Base-by-base conservation (phyloP, 2,113 vertebrate species). In the Dicentrarchus labrax region DNA sequence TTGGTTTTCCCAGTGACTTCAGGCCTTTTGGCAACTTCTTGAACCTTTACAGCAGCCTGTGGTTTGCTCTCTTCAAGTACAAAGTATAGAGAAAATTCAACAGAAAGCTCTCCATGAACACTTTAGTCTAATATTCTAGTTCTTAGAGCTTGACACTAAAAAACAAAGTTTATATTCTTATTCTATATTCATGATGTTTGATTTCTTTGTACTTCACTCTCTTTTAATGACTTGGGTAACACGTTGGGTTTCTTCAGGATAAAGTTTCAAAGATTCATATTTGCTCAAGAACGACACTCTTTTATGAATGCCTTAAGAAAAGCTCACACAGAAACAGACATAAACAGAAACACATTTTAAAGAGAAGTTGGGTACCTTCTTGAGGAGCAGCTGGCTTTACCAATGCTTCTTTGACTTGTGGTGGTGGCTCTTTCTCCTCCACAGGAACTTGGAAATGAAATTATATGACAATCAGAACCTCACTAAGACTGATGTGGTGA, bases 391-490 rank as follows among this genome's bases (percentile, higher is more conserved):
- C 41, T 71, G 83, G 88, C 85, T 94, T 89, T 78, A 73, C 78
- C 59, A 88, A 15, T 2, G 83, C 47, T 48, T 91, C 85, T 85
- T 80, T 87, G 60, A 68, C 80, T 45, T 88, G 73, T 61, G 85
- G 66, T 48, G 82, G 71, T 2, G 71, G 16, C 72, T 90, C 88
- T 85, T 92, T 92, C 80, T 93, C 89, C 88, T 93, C 88, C 76
- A 85, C 85, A 39, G 88, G 85, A 91, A 83, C 90, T 95, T 93
- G 6, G 62, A 89, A 90, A 91, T 82, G 60, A 90, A 83, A 92
- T 61, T 8, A 87, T 5, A 86, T 16, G 13, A 90, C 17, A 89
- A 65, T 92, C 43, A 94, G 75, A 80, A 61, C 39, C 43, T 76
- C 19, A 41, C 0, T 8, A 74, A 72, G 68, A 80, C 17, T 3